Base-by-base conservation (phyloP, 2,113 vertebrate genomes). In the Phalacrocorax aristotelis region DNA sequence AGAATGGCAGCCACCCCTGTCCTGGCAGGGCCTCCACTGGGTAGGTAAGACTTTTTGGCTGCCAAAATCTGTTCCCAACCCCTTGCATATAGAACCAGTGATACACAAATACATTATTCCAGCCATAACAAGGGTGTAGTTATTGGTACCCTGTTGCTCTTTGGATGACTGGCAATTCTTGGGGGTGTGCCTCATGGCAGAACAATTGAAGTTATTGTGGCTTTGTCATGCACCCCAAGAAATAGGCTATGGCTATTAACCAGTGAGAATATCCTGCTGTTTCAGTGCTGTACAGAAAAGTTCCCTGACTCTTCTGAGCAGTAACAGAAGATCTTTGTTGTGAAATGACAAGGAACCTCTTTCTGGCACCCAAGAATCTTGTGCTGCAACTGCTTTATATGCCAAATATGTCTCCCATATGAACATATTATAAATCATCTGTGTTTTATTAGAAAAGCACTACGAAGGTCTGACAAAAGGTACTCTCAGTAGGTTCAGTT, bases 401-500 rank as follows among this genome's bases (percentile, higher is more conserved):
- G 80, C 90, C 65, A 86, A 95, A 87, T 90, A 55, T 84, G 10
- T 85, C 46, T 96, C 79, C 44, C 74, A 70, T 95, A 90, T 95
- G 90, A 60, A 52, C 69, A 69, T 92, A 79, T 46, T 89, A 93
- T 97, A 98, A 97, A 97, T 98, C 96, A 97, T 79, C 70, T 55
- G 26, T 75, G 71, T 95, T 97, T 98, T 96, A 97, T 96, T 97
- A 92, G 77, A 66, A 95, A 95, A 89, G 23, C 55, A 78, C 88
- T 89, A 93, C 85, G 61, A 72, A 92, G 32, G 70, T 90, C 89
- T 96, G 96, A 97, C 70, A 97, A 97, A 89, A 91, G 52, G 25
- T 95, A 92, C 58, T 90, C 93, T 96, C 64, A 95, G 74, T 86
- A 97, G 68, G 76, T 94, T 86, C 94, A 71, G 83, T 75, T 93